These are phyloP conservation scores for Bungarus multicinctus DNA, from an alignment of 2,113 vertebrate species.

Conservation along the genomic window DNA sequence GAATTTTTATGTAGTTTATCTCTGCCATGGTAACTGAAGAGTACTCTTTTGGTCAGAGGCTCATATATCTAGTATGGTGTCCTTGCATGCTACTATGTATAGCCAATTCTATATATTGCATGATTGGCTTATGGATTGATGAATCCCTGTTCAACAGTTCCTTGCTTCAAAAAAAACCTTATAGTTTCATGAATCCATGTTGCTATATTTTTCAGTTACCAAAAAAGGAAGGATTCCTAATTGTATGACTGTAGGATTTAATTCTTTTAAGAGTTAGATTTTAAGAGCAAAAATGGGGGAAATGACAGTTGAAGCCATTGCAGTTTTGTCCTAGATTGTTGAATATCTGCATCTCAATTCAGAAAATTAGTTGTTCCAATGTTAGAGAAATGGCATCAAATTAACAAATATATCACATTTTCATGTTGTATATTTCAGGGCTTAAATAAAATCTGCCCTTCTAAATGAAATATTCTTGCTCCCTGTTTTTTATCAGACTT, in stretches of 20 bases:
- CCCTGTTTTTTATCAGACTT: not conserved
- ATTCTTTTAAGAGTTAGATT: not conserved
- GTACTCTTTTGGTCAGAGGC: not conserved
- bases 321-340: not conserved
- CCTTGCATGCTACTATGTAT: not conserved
- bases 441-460: not conserved
- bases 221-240: not conserved
- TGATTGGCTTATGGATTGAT: not conserved
- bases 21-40: not conserved
- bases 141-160: not conserved
- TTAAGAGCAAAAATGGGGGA: not conserved
- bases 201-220: not conserved
- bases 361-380: not conserved
- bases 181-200: not conserved
- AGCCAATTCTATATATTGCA: not conserved
- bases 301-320: not conserved
- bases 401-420: not conserved
- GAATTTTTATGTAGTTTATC: not conserved
- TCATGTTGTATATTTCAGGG: not conserved
- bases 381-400: not conserved
- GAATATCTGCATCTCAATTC: not conserved
- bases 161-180: not conserved
- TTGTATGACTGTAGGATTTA: not conserved
- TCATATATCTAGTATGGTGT: not conserved
- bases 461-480: not conserved